Evolutionary conservation across 1,140 invertebrate species (phyloP), one percentile per base, ranked within the genome.

Genomic region (Cydia fagiglandana): DNA sequence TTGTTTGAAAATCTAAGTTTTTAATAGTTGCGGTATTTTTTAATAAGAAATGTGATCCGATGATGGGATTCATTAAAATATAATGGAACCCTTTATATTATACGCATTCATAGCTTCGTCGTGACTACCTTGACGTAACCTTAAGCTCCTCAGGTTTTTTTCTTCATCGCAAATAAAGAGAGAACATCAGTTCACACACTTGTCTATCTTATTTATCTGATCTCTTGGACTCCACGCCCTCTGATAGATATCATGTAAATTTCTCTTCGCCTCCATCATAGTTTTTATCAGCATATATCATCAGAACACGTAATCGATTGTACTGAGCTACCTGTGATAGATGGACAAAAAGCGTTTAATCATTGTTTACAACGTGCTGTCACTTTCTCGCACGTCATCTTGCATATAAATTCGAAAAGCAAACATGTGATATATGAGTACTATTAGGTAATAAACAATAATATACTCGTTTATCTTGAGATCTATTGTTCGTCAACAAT

Each of bases 291-390:
- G 66, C 66, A 70, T 45, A 70, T 38, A 70, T 70, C n/a, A 70
- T 70, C 66, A 17, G n/a, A 70, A 70, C 30, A 41, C 30, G 34
- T 17, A 70, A 70, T 70, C 66, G 66, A 70, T 38, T 70, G 30
- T 70, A 61, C 56, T 20, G 20, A 41, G 66, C 66, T 70, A 70
- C 66, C 66, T 38, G 66, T 70, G 66, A 70, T 70, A 70, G 66
- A 70, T 70, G 66, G 66, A 41, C 66, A 70, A 70, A 70, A 61
- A 70, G n/a, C 66, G 66, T 70, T 70, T 45, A 70, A 70, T 70
- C 66, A 70, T 70, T 70, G 66, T 70, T 70, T 17, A 70, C 66
- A 41, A 41, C 15, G 30, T 17, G 66, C 66, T 70, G 66, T 70
- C 66, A 70, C 66, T 70, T 70, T 70, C 66, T 70, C 66, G 66